These are phyloP conservation scores for Lepidurus couesii DNA, from an alignment of 1,140 invertebrate genomes.

Conservation along the genomic window DNA sequence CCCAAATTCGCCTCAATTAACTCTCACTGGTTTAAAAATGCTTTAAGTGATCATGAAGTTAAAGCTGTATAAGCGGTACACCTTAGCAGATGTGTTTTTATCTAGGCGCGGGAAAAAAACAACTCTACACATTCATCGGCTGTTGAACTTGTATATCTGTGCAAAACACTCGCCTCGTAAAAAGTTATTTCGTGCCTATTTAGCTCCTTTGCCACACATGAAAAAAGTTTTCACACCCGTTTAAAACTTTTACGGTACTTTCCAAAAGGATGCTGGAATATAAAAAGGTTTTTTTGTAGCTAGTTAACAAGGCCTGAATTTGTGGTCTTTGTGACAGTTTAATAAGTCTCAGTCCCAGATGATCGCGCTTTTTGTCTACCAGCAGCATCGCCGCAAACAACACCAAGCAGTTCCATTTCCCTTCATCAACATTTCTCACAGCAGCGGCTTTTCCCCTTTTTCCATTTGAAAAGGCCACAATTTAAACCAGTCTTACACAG, in stretches of 20 bases:
- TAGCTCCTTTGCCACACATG: neutral
- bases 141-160: neutral
- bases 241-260: neutral
- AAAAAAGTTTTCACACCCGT: neutral
- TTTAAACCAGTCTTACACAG: neutral
- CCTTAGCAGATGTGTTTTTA: slow-evolving; percentile 3
- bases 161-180: neutral
- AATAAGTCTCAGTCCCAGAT: neutral
- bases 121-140: neutral
- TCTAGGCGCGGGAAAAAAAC: neutral
- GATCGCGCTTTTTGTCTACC: slow-evolving; percentile 9
- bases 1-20: slow-evolving; percentile 11
- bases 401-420: neutral
- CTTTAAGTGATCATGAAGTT: neutral
- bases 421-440: neutral
- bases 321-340: slow-evolving; percentile 13
- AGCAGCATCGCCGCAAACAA: slow-evolving; percentile 11
- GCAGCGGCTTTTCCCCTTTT: slow-evolving; percentile 3
- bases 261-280: neutral
- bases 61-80: neutral
- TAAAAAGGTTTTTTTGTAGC: neutral
- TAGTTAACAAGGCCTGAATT: slow-evolving; percentile 15
- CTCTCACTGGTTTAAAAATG: neutral
- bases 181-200: neutral
- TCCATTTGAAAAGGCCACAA: neutral